Evolutionary conservation across 1,140 invertebrate genomes (phyloP).

Genomic region (Lasioglossum baleicum): DNA sequence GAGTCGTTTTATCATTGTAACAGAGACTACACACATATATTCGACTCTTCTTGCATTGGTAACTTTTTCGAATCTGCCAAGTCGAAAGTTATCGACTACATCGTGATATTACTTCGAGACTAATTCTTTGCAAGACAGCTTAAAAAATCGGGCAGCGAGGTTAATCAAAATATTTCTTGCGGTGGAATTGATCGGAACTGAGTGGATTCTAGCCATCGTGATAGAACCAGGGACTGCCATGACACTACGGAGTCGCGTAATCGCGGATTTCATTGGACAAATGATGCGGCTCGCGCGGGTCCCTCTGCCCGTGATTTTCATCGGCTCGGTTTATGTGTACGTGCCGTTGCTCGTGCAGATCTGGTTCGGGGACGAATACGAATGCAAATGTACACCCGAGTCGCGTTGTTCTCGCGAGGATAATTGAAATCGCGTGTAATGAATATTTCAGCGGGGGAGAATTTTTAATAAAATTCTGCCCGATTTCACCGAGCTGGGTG

Average conservation of each 20-base stretch:
- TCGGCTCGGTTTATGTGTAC: too few species aligned
- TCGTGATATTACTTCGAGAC: too few species aligned
- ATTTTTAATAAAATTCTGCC: conserved; percentile 15
- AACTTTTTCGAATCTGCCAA: too few species aligned
- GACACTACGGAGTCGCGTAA: neutral
- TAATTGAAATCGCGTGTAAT: conserved; percentile 28
- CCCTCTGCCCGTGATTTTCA: neutral
- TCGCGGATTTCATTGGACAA: conserved; percentile 18
- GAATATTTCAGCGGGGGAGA: conserved; percentile 10
- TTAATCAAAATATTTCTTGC: too few species aligned
- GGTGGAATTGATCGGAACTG: too few species aligned
- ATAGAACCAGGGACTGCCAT: neutral
- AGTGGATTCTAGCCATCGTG: too few species aligned
- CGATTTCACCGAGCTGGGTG: neutral
- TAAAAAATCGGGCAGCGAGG: too few species aligned
- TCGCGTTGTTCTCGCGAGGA: neutral
- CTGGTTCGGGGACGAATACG: neutral
- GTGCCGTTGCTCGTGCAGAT: neutral
- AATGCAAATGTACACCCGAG: conserved; percentile 7
- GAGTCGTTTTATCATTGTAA: too few species aligned
- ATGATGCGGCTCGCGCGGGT: neutral
- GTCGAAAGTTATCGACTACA: too few species aligned
- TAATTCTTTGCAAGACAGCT: too few species aligned
- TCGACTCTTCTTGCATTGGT: too few species aligned
- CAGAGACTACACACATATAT: too few species aligned